A percentile compares a stretch with the other conserved stretches of the same genome.
These are phyloP conservation scores for Drosophila nikananu DNA, from an alignment of 1,140 invertebrate genomes.

Conservation along the genomic window DNA sequence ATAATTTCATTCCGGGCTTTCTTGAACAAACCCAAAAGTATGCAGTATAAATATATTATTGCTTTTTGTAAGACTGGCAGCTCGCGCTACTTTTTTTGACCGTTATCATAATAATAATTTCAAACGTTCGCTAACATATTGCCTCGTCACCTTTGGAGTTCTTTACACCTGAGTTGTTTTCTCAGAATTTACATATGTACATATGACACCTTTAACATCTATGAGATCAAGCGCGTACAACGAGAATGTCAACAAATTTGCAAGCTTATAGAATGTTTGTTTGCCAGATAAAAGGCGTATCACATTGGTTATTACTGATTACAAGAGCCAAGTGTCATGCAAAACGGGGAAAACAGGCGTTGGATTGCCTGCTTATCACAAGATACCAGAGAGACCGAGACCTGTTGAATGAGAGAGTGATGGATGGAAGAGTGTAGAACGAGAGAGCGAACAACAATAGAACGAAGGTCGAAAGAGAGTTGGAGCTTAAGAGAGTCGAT, in stretches of 20 bases:
- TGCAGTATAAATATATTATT: background rate
- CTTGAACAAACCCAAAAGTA: background rate
- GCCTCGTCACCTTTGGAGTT: background rate
- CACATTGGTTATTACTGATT: slow-evolving; percentile 39
- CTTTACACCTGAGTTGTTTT: background rate
- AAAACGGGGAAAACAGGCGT: slow-evolving; percentile 13
- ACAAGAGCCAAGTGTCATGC: slow-evolving; percentile 44
- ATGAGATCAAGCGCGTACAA: background rate
- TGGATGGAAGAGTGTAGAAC: background rate
- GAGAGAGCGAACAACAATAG: background rate
- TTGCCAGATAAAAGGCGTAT: slow-evolving; percentile 23
- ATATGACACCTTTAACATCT: slow-evolving; percentile 13
- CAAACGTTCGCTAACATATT: background rate
- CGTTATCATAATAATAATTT: background rate
- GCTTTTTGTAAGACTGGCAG: background rate
- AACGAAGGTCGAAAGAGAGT: background rate
- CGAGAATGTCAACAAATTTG: background rate
- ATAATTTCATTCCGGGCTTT: background rate
- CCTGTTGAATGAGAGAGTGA: background rate
- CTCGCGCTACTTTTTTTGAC: background rate
- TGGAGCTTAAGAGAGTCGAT: too few relatives aligned
- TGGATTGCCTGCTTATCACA: slow-evolving; percentile 35
- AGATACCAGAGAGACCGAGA: background rate
- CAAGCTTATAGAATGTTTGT: slow-evolving; percentile 7
- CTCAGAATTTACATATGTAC: background rate